Conservation (phyloP, 2,113 vertebrate genomes). For the Vanacampus margaritifer region DNA sequence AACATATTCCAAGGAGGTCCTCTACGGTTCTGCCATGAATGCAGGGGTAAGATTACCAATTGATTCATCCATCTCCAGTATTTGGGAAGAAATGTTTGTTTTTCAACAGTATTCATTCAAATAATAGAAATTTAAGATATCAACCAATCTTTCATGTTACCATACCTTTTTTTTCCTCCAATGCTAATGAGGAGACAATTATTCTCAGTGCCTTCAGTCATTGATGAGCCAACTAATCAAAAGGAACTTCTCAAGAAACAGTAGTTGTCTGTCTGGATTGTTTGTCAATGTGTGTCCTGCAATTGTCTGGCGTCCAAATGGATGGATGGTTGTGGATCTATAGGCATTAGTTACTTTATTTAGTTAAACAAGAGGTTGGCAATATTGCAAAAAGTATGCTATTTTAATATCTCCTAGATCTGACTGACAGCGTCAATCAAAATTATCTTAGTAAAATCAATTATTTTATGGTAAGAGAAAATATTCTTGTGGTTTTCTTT, state of each 20-base stretch:
- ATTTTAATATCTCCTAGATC: too few relatives aligned
- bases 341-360: neutral
- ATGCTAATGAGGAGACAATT: too few relatives aligned
- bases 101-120: neutral
- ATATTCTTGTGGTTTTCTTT: too few relatives aligned
- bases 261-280: too few relatives aligned
- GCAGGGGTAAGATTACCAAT: neutral
- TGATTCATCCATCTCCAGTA: neutral
- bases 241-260: neutral
- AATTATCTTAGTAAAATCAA: too few relatives aligned
- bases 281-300: too few relatives aligned
- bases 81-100: neutral
- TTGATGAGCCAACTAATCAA: neutral
- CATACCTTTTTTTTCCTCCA: too few relatives aligned
- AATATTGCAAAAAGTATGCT: too few relatives aligned
- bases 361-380: neutral
- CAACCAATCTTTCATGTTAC: neutral
- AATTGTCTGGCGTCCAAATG: neutral
- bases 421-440: too few relatives aligned
- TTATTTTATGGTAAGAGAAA: too few relatives aligned
- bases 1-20: neutral
- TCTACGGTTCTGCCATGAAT: neutral
- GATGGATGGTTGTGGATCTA: neutral
- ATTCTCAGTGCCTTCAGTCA: neutral
- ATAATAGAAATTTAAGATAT: neutral